Base-by-base conservation (phyloP, 23 tunicate genomes). In the Ascidia mentula region DNA sequence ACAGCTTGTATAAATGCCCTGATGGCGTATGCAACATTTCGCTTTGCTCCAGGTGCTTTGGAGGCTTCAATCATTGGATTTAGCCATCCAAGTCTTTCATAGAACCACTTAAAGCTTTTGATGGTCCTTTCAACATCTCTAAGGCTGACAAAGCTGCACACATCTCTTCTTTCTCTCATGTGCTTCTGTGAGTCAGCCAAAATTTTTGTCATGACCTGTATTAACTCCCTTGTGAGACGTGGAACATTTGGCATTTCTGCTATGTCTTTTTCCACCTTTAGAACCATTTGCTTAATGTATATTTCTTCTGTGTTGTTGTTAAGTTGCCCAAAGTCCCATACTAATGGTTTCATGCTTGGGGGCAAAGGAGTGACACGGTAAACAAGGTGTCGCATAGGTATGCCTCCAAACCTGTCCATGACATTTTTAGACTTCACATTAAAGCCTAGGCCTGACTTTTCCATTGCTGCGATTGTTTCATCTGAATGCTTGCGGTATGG, bases 321-420 rank as follows among this genome's bases (percentile, higher is more conserved):
- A 9, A 85, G 72, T 46, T 85, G 89, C 31, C 89, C 89, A 37
- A 85, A 85, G 39, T 85, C 89, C 89, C 89, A 85, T 32, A 85
- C 89, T 13, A 85, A 79, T 69, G 89, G 89, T 71, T 85, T 75
- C 72, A 85, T 78, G 53, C 89, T 85, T 45, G 89, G 89, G 60
- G 89, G 89, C 15, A 85, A 84, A 40, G 83, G 36, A 28, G 79
- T 83, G 17, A 85, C 89, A 32, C 84, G 34, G 37, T 85, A 85
- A 9, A 85, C 89, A 35, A 85, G 36, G n/a, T 69, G 76, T 13
- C 89, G 45, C 84, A 85, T 85, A 15, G 89, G 84, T 78, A 85
- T 79, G 20, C 85, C 74, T 33, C 46, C 89, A 79, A 78, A 38
- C 15, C 22, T 69, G 28, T 85, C 78, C 37, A 36, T 33, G 32